phyloP scores from a whole-genome alignment of 2,888 invertebrate genomes.

The Diarsia brunnea region DNA sequence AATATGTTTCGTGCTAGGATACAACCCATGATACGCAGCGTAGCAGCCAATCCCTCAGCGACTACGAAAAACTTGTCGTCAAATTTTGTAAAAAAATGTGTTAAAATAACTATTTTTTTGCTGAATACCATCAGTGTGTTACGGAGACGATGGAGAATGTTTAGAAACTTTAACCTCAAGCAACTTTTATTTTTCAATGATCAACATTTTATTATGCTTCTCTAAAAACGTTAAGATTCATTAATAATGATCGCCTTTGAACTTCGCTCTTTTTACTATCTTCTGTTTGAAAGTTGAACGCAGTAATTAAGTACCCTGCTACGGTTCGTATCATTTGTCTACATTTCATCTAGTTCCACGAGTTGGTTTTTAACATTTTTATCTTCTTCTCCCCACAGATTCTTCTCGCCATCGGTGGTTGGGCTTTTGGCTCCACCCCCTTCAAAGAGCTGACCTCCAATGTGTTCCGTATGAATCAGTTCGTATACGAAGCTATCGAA shows the following conservation, averaged over 20 bases:
- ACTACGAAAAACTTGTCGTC: neutral
- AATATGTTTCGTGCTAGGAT: too few relatives aligned
- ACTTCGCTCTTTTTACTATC: neutral
- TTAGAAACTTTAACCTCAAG: neutral
- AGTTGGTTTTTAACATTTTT: neutral
- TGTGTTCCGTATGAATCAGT: slow-evolving; percentile 98
- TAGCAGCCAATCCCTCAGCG: too few relatives aligned
- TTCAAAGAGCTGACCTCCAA: slow-evolving; percentile 98
- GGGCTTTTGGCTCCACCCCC: slow-evolving; percentile 98
- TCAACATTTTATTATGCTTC: neutral
- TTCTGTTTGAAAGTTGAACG: neutral
- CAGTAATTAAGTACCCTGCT: neutral
- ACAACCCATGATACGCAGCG: too few relatives aligned
- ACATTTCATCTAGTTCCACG: too few relatives aligned
- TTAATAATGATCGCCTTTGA: neutral
- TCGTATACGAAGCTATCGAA: slow-evolving; percentile 98
- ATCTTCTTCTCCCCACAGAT: slow-evolving; percentile 88
- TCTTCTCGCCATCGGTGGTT: slow-evolving; percentile 97
- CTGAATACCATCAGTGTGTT: too few relatives aligned
- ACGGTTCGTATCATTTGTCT: too few relatives aligned
- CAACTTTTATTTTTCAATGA: neutral
- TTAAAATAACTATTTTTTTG: neutral
- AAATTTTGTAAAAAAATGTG: neutral
- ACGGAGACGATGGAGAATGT: neutral
- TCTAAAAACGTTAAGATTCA: neutral